Conservation (phyloP, 2,888 invertebrate genomes). For the Acanthosepion lycidas region DNA sequence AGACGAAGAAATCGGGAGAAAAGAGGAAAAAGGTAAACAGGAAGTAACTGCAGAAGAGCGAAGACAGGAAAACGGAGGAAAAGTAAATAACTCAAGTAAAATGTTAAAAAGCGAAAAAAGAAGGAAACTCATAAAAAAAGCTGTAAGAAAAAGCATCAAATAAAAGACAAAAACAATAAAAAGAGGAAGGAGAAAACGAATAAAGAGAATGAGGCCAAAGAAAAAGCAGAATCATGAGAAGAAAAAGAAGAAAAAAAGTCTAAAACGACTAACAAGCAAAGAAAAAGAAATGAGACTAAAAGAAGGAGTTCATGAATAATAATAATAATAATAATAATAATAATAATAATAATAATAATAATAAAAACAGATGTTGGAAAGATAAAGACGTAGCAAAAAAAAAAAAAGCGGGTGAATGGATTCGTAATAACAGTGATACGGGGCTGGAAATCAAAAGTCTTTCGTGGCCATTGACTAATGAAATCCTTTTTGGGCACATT, state of each 20-base stretch:
- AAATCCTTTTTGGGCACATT: background rate
- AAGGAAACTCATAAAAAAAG: background rate
- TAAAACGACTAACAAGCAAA: too few species aligned
- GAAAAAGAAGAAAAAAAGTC: too few species aligned
- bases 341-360: background rate
- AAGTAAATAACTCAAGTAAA: background rate
- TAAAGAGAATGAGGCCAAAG: too few species aligned
- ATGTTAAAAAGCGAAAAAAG: background rate
- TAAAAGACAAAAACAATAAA: background rate
- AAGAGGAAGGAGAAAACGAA: too few species aligned
- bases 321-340: background rate
- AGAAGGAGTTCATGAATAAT: too few species aligned
- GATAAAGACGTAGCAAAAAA: background rate
- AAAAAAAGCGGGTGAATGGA: background rate
- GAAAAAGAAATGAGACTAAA: too few species aligned
- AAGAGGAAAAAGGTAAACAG: too few species aligned
- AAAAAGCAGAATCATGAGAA: too few species aligned
- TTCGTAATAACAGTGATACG: background rate
- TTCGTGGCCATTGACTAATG: background rate
- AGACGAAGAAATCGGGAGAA: too few species aligned
- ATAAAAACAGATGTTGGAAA: background rate
- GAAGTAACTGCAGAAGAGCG: background rate
- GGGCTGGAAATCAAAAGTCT: background rate
- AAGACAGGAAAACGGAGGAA: background rate
- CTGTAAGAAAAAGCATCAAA: background rate